Evolutionary conservation across 2,113 vertebrate species (phyloP), one percentile per base, ranked within the genome.

Genomic region (Potamarius usumacintae): DNA sequence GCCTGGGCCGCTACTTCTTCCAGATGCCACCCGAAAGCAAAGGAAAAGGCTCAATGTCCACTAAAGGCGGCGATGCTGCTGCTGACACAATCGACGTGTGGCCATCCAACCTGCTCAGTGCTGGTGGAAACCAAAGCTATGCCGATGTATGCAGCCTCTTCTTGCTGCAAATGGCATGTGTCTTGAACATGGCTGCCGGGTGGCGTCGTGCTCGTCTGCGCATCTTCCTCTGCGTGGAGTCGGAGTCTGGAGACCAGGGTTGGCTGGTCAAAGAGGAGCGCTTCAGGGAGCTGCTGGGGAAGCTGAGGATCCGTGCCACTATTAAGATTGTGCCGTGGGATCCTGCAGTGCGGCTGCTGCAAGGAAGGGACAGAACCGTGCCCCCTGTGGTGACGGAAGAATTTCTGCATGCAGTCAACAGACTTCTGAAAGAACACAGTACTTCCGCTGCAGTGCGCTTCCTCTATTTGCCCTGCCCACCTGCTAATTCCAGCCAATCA

Each of bases 91-190:
- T 98, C 25, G 97, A 98, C 0, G 97, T 98, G 83, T 98, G 97
- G 97, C 97, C 97, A 5, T 94, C 97, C 62, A 96, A 98, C 94
- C 93, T 98, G 72, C 93, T 98, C 20, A 93, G 95, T 82, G 96
- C 96, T 0, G 95, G 94, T 27, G 92, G 94, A 79, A 94, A 95
- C 0, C 95, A 96, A 0, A 92, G 94, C 89, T 96, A 95, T 0
- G 94, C 97, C 90, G 97, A 98, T 0, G 96, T 98, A 78, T 97
- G 97, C 85, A 97, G 97, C 88, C 96, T 98, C 53, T 98, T 98
- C 89, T 91, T 98, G 69, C 94, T 98, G 80, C 97, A 98, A 93
- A 98, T 98, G 97, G 97, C 97, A 1, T 98, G 97, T 14, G 96
- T 98, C 82, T 94, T 98, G 81, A 96, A 96, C 95, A 98, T 98